These are phyloP conservation scores for Drosophila parabipectinata DNA, from an alignment of 1,140 invertebrate genomes.

Conservation along the genomic window DNA sequence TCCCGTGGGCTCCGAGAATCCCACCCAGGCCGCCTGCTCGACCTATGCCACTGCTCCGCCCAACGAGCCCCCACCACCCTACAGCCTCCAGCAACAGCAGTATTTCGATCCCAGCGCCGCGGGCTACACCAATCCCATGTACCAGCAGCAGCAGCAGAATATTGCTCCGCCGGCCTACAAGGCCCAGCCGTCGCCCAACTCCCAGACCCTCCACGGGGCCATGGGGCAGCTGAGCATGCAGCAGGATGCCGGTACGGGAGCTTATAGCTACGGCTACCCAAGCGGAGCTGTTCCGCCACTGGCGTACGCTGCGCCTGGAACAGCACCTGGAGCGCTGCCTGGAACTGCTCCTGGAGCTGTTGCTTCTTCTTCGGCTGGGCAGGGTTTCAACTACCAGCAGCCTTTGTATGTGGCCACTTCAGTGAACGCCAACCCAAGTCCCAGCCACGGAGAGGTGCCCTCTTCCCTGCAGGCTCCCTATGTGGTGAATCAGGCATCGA, in stretches of 20 bases:
- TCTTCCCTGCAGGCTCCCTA: slow-evolving; percentile 25
- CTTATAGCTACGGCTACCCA: slow-evolving; percentile 48
- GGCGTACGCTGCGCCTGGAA: slow-evolving; percentile 28
- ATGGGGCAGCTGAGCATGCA: slow-evolving; percentile 56
- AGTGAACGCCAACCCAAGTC: background rate
- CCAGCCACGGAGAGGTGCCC: slow-evolving; percentile 12
- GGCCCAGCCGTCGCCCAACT: slow-evolving; percentile 76
- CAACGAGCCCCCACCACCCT: slow-evolving; percentile 79
- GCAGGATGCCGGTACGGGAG: slow-evolving; percentile 15
- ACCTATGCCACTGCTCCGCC: slow-evolving; percentile 60
- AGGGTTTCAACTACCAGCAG: slow-evolving; percentile 61
- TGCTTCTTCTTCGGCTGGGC: slow-evolving; percentile 14
- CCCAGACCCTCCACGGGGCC: slow-evolving; percentile 62
- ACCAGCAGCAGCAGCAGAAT: slow-evolving; percentile 76
- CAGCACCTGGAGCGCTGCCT: slow-evolving; percentile 10
- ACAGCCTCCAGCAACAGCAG: slow-evolving; percentile 77
- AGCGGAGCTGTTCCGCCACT: slow-evolving; percentile 26
- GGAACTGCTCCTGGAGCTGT: background rate
- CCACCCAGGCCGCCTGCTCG: slow-evolving; percentile 73
- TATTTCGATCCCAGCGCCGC: slow-evolving; percentile 76
- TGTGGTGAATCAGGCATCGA: slow-evolving; percentile 25
- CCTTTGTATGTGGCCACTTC: slow-evolving; percentile 74
- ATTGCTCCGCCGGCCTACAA: slow-evolving; percentile 78
- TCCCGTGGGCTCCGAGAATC: slow-evolving; percentile 78
- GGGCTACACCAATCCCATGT: slow-evolving; percentile 81